Percentiles rank a stretch among this genome's conserved stretches.
Conservation (phyloP, 2,888 invertebrate species). For the Sphaerolaimus hirsutus region DNA sequence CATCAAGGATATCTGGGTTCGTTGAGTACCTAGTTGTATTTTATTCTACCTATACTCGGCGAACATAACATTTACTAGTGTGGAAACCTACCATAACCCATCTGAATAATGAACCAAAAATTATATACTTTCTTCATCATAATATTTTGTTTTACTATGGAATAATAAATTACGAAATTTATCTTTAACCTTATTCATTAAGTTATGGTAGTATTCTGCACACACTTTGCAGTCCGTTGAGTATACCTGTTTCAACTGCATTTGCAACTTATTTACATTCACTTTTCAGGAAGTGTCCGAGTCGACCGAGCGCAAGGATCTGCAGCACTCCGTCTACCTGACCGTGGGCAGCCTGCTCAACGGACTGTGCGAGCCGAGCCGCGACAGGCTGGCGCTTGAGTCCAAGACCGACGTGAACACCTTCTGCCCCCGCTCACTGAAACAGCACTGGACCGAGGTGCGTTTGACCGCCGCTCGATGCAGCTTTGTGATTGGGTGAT, state of each 20-base stretch:
- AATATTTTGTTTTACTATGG: no score
- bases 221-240: no score
- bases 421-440: constrained; percentile 4
- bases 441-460: constrained; percentile 4
- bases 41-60: no score
- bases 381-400: constrained; percentile 10
- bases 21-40: not conserved
- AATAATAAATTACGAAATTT: no score
- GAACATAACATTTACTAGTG: no score
- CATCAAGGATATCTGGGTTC: constrained; percentile 5
- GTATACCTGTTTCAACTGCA: not conserved
- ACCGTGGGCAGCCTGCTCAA: constrained; percentile 7
- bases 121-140: no score
- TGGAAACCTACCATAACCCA: no score
- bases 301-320: not conserved
- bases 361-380: constrained; percentile 5
- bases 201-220: no score
- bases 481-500: not conserved
- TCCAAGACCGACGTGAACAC: constrained; percentile 10
- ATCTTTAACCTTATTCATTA: no score
- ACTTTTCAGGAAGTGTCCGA: not conserved
- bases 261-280: not conserved
- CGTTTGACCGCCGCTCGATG: not conserved
- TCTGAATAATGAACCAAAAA: no score
- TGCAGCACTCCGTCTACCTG: constrained; percentile 4